Evolutionary conservation across 2,888 invertebrate genomes (phyloP).

Genomic region (Melanchra persicariae): DNA sequence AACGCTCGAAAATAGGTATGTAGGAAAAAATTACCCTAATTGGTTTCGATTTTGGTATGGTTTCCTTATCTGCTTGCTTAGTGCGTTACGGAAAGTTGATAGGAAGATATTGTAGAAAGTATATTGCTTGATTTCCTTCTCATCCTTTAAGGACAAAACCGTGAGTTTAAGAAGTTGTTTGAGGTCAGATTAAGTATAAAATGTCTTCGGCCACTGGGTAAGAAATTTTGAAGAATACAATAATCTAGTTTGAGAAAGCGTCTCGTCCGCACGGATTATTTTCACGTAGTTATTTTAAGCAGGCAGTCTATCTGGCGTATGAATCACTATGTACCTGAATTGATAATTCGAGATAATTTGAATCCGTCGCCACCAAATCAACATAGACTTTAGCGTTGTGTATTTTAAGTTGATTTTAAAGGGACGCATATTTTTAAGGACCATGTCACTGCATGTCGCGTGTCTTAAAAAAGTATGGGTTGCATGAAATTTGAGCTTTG

Average conservation of each 20-base stretch:
- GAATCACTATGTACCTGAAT: not conserved
- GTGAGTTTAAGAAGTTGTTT: conserved; percentile 6
- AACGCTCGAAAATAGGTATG: not conserved
- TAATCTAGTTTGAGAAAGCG: conserved; percentile 16
- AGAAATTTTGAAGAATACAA: conserved; percentile 24
- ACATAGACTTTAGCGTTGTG: not conserved
- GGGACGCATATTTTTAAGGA: not conserved
- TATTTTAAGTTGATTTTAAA: not conserved
- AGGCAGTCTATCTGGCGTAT: not conserved
- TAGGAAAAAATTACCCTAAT: no score
- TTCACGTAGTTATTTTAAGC: no score
- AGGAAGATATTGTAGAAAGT: conserved; percentile 8
- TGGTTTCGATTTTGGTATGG: no score
- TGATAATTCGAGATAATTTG: not conserved
- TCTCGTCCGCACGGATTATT: not conserved
- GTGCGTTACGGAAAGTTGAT: not conserved
- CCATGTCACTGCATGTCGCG: no score
- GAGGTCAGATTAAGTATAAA: not conserved
- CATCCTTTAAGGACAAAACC: conserved; percentile 2
- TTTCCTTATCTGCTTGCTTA: conserved; percentile 10
- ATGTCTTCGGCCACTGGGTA: not conserved
- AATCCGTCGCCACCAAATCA: not conserved
- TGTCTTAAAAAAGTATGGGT: not conserved
- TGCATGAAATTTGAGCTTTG: no score
- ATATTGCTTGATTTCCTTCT: conserved; percentile 15